Conservation (phyloP, 2,113 vertebrate species). For the Callocephalon fimbriatum region DNA sequence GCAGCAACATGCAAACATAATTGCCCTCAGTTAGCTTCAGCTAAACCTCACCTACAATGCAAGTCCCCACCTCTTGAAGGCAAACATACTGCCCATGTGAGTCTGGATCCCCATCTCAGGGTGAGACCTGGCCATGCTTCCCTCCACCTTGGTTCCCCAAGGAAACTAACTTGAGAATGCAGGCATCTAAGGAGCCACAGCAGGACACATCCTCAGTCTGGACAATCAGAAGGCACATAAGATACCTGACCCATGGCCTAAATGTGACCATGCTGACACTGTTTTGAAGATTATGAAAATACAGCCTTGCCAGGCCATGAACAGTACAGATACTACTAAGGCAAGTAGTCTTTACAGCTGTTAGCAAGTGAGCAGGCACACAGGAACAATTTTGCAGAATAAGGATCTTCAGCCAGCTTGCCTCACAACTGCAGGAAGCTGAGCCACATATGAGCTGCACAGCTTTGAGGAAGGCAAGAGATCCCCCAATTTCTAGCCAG, state of each 20-base stretch:
- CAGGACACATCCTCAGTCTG: neutral
- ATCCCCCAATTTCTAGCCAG: neutral
- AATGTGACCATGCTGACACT: neutral
- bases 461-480: neutral
- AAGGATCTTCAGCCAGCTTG: neutral
- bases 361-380: neutral
- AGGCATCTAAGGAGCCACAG: neutral
- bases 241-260: neutral
- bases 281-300: neutral
- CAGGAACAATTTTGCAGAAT: neutral
- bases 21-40: neutral
- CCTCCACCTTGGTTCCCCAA: neutral
- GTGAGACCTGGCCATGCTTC: neutral
- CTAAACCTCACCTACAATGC: neutral
- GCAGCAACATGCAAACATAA: neutral
- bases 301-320: neutral
- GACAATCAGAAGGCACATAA: neutral
- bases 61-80: neutral
- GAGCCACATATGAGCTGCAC: accelerated
- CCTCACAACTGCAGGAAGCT: neutral
- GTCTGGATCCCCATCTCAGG: neutral
- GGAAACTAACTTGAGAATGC: neutral
- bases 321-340: neutral
- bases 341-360: neutral
- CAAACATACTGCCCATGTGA: accelerated